Evolutionary conservation across 1,140 invertebrate species (phyloP).

Genomic region (Trichonephila clavipes): DNA sequence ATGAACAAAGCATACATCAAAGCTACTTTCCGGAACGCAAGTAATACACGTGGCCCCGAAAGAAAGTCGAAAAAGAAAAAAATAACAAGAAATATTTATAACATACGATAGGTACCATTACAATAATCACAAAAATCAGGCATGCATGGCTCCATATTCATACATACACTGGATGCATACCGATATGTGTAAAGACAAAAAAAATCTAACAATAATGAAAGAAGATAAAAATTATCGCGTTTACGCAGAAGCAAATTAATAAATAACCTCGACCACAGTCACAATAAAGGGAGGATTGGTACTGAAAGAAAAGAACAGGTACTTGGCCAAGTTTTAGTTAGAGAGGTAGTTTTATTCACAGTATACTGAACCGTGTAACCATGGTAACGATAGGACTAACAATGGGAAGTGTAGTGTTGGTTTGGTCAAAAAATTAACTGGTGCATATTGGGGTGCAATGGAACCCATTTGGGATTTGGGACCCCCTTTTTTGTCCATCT

Average conservation of each 20-base stretch:
- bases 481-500: background rate
- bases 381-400: constrained; percentile 53
- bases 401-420: constrained; percentile 61
- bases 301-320: constrained; percentile 3
- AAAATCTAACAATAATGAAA: constrained; percentile 20
- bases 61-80: background rate
- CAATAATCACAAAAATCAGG: constrained; percentile 34
- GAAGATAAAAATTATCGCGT: constrained; percentile 34
- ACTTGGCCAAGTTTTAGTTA: constrained; percentile 57
- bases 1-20: background rate
- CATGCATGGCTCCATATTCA: constrained; percentile 8
- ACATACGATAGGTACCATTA: constrained; percentile 36
- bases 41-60: background rate
- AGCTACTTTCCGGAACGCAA: background rate
- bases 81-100: background rate
- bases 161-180: constrained; percentile 44
- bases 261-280: constrained; percentile 62
- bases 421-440: constrained; percentile 45
- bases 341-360: constrained; percentile 68
- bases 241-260: constrained; percentile 71
- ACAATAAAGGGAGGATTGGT: constrained; percentile 38
- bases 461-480: background rate
- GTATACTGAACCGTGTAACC: constrained; percentile 68
- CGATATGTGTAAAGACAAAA: constrained; percentile 38
- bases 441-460: background rate